Base-by-base conservation (phyloP, 2,113 vertebrate genomes). In the Epinephelus fuscoguttatus region DNA sequence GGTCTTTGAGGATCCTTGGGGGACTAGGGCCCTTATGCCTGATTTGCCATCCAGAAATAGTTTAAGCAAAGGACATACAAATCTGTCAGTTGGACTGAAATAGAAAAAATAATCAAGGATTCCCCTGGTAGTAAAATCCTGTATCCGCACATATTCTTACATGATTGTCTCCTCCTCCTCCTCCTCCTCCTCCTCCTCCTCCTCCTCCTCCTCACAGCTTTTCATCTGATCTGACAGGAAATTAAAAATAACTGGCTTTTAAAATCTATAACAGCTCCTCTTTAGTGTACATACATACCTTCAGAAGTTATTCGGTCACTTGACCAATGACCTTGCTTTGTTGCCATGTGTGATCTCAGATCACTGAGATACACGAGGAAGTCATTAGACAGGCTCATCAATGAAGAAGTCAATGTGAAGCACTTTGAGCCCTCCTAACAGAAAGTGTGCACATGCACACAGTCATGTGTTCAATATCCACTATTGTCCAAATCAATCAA, bases 321-420 rank as follows among this genome's bases (percentile, higher is more conserved):
- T 61, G 25, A 69, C 23, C 17, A 23, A 4, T 85, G 56, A 81
- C 83, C 79, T 82, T 88, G 63, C 49, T 75, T 78, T 78, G 78
- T 87, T 64, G 45, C 27, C 27, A 25, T 4, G 3, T 40, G 53
- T 45, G 52, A 50, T 23, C 63, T 82, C 59, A 50, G 64, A 82
- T 80, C 33, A 19, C 62, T 52, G 19, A 63, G 70, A 78, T 81
- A 42, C 57, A 21, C 23, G 70, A 69, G 62, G 59, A 89, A 72
- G 66, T 89, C 81, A 81, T 70, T 78, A 63, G 70, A 53, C 37
- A 9, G 30, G 18, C 77, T 81, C 84, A 56, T 89, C 81, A 60
- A 80, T 86, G 74, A 70, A 62, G 66, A 75, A 70, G 76, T 91
- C 91, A 73, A 82, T 91, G 88, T 50, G 78, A 78, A 80, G 77